phyloP scores from a whole-genome alignment of 2,797 vertebrate genomes.

The Bryconaethiops microstoma region DNA sequence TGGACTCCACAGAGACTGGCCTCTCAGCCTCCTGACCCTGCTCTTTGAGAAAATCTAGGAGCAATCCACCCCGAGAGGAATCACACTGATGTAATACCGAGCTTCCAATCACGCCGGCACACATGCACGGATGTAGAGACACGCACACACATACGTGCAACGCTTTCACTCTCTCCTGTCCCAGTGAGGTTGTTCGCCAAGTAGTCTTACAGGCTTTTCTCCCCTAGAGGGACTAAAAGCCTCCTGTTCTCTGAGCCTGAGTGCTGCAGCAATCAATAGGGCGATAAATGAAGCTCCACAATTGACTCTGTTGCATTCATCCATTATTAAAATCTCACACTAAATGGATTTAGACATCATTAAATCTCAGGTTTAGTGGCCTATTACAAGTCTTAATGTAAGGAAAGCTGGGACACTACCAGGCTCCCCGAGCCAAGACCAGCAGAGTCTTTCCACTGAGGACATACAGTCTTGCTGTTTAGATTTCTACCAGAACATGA shows the following conservation, averaged over 20 bases:
- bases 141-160: slow-evolving; percentile 21
- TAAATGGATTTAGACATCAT: slow-evolving; percentile 62
- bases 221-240: slow-evolving; percentile 45
- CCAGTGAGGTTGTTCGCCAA: slow-evolving; percentile 50
- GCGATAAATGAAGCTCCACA: slow-evolving; percentile 69
- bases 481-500: neutral
- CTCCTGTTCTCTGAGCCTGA: slow-evolving; percentile 27
- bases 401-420: slow-evolving; percentile 18
- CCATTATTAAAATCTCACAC: slow-evolving; percentile 73
- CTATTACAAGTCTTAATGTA: slow-evolving; percentile 39
- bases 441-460: neutral
- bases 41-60: slow-evolving; percentile 28
- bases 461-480: slow-evolving; percentile 15
- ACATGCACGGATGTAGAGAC: slow-evolving; percentile 14
- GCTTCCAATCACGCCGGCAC: slow-evolving; percentile 1
- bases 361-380: slow-evolving; percentile 58
- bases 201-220: slow-evolving; percentile 43
- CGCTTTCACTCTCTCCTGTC: slow-evolving; percentile 32
- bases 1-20: slow-evolving; percentile 30
- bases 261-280: slow-evolving; percentile 53
- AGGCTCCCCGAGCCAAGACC: neutral
- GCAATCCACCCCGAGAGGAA: slow-evolving; percentile 45
- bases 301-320: slow-evolving; percentile 61
- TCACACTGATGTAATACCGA: slow-evolving; percentile 42
- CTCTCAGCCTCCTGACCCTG: slow-evolving; percentile 27